Conservation (phyloP, 2,113 vertebrate genomes). For the Microcebus jonahi region DNA sequence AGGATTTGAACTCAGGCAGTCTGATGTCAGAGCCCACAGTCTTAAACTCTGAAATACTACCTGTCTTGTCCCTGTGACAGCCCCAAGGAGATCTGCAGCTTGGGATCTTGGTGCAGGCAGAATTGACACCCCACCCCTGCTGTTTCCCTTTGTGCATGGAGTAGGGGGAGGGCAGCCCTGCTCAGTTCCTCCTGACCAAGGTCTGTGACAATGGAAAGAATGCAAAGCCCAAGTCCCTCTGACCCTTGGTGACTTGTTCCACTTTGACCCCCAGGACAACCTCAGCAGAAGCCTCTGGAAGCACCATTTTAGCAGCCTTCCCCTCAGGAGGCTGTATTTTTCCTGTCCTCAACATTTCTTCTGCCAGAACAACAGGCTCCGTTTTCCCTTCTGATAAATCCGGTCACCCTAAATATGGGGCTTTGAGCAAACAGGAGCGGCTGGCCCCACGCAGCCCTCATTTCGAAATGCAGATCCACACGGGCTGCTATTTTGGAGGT, state of each 20-base stretch:
- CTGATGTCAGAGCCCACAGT: neutral
- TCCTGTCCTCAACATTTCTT: constrained; percentile 61
- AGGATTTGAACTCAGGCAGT: neutral
- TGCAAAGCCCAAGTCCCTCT: neutral
- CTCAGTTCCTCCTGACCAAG: neutral
- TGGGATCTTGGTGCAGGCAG: neutral
- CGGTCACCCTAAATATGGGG: constrained; percentile 77
- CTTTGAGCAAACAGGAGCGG: constrained; percentile 67
- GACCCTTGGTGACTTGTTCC: constrained; percentile 21
- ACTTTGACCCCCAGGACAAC: constrained; percentile 22
- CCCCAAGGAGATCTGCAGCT: neutral
- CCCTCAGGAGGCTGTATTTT: constrained; percentile 51
- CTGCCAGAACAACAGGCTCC: constrained; percentile 71
- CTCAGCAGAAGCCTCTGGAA: constrained; percentile 34
- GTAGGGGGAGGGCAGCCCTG: neutral
- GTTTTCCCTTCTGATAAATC: constrained; percentile 76
- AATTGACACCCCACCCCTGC: neutral
- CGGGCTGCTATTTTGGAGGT: constrained; percentile 60
- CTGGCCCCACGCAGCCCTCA: constrained; percentile 73
- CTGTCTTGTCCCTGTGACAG: neutral
- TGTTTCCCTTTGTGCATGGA: neutral
- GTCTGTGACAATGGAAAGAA: neutral
- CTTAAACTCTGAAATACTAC: neutral
- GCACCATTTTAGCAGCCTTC: constrained; percentile 48
- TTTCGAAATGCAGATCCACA: constrained; percentile 69